Evolutionary conservation across 2,113 vertebrate genomes (phyloP).

Genomic region (Ariopsis seemanni): DNA sequence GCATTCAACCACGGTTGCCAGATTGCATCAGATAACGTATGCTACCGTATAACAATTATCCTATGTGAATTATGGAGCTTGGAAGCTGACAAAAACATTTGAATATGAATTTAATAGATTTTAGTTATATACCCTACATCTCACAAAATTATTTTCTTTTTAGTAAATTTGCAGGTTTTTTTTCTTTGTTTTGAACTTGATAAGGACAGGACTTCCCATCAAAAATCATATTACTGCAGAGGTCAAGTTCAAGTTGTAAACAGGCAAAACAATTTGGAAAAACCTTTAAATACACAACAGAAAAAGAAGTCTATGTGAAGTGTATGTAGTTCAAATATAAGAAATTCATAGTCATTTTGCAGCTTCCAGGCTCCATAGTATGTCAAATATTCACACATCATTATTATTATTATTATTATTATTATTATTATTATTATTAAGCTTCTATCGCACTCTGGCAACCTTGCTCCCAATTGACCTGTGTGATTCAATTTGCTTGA

Average conservation of each 20-base stretch:
- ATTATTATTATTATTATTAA: neutral
- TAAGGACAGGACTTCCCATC: neutral
- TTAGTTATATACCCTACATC: no score
- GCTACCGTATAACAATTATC: neutral
- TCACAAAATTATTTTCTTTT: neutral
- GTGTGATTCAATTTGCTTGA: neutral
- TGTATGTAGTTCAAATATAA: neutral
- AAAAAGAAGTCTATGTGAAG: neutral
- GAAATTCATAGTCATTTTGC: neutral
- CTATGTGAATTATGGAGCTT: neutral
- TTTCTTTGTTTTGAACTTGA: neutral
- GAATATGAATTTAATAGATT: neutral
- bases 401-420: neutral
- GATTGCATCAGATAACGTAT: neutral
- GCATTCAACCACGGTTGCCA: neutral
- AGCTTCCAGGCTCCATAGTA: neutral
- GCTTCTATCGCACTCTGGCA: neutral
- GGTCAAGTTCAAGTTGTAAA: neutral
- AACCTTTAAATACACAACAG: neutral
- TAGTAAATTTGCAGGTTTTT: neutral
- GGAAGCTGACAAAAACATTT: neutral
- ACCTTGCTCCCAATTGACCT: neutral
- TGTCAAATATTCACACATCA: neutral
- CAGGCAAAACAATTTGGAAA: neutral
- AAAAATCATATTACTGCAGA: neutral